phyloP scores from a whole-genome alignment of 2,797 vertebrate genomes.

The Pangasius larnaudii region DNA sequence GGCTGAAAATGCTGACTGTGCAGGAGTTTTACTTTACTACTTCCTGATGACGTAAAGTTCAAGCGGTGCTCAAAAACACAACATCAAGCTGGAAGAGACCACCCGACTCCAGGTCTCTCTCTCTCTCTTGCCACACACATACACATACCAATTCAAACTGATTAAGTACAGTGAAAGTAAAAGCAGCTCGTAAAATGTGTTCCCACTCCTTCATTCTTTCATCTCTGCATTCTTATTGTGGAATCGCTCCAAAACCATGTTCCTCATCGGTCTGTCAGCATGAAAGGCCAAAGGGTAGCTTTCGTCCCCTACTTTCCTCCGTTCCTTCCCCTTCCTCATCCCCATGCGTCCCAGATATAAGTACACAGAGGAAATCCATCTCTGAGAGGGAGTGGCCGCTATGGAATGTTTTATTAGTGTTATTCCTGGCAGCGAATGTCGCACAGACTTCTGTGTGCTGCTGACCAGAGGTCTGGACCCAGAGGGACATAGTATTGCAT shows the following conservation, averaged over 20 bases:
- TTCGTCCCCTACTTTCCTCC: slow-evolving; percentile 19
- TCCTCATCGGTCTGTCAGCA: slow-evolving; percentile 25
- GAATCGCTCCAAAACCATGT: slow-evolving; percentile 17
- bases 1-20: slow-evolving; percentile 9
- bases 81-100: background rate
- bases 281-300: slow-evolving; percentile 10
- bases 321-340: slow-evolving; percentile 71
- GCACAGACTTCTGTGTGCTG: slow-evolving; percentile 67
- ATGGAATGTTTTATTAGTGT: slow-evolving; percentile 81
- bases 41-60: background rate
- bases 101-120: background rate
- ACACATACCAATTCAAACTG: background rate
- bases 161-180: slow-evolving; percentile 1
- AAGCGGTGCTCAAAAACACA: background rate
- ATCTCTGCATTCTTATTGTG: slow-evolving; percentile 1
- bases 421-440: slow-evolving; percentile 74
- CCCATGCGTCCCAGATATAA: slow-evolving; percentile 72
- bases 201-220: background rate
- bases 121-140: background rate
- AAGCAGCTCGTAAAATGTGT: background rate
- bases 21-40: background rate
- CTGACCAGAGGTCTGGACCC: slow-evolving; percentile 77
- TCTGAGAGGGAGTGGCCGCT: slow-evolving; percentile 66
- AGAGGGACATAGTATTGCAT: slow-evolving; percentile 74
- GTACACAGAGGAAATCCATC: slow-evolving; percentile 74